Percentiles rank a stretch among this genome's conserved stretches.
phyloP scores from a whole-genome alignment of 92 coral and sea anemone genomes.

The Phenganax marumi region DNA sequence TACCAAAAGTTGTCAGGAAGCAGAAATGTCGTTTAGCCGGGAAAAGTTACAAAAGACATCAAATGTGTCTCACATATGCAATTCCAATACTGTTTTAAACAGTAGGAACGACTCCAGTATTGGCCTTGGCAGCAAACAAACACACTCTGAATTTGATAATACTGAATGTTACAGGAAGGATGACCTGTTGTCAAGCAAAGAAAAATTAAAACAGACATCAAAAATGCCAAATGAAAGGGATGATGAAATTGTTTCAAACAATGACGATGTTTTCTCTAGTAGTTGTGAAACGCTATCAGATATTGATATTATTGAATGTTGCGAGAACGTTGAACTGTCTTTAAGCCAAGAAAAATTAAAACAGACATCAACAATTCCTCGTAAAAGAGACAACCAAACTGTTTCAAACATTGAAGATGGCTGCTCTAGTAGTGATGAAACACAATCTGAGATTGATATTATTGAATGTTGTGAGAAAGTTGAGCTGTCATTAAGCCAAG shows the following conservation, averaged over 20 bases:
- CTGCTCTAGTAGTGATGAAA: neutral
- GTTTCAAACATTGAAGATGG: neutral
- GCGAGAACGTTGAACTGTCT: neutral
- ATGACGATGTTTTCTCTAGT: neutral
- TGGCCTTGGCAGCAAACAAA: too few species aligned
- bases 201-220: neutral
- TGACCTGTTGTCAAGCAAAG: neutral
- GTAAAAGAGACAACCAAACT: too few species aligned
- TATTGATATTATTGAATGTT: slow-evolving; percentile 17
- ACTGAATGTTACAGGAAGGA: neutral
- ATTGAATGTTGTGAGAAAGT: neutral
- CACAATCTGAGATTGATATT: slow-evolving; percentile 8
- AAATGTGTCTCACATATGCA: neutral
- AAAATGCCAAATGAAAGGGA: neutral
- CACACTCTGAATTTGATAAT: neutral
- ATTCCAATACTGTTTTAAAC: neutral
- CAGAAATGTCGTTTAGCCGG: neutral
- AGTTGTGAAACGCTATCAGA: neutral
- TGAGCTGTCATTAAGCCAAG: neutral
- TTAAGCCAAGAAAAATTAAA: neutral
- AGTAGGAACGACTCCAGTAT: neutral
- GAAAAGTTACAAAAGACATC: neutral
- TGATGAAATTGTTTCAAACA: neutral
- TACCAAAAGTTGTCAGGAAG: neutral
- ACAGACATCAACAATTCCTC: too few species aligned